A percentile compares a stretch with the other conserved stretches of the same genome.
These are phyloP conservation scores for Tapirus terrestris DNA, from an alignment of 2,113 vertebrate genomes.

Conservation along the genomic window DNA sequence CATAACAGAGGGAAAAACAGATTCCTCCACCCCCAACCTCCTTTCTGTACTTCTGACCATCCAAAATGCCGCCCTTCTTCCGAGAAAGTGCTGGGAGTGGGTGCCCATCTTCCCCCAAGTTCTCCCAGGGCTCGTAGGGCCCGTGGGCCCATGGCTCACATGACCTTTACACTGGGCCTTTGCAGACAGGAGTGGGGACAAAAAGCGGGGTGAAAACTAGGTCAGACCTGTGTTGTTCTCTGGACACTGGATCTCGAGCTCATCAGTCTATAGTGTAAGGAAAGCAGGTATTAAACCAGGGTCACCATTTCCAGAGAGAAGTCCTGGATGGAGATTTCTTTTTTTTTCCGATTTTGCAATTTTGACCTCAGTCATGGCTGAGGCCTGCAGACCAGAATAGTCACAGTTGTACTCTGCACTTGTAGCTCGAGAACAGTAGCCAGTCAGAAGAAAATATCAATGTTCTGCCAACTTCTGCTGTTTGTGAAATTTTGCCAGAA, in stretches of 20 bases:
- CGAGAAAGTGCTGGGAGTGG: neutral
- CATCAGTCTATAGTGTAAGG: neutral
- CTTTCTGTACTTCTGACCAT: neutral
- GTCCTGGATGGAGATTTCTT: neutral
- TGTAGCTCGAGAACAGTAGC: slow-evolving; percentile 67
- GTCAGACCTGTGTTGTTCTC: neutral
- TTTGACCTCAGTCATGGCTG: neutral
- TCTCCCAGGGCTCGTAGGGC: neutral
- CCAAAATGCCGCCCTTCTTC: neutral
- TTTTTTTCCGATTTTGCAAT: neutral
- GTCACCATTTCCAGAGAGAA: neutral
- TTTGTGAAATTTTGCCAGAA: slow-evolving; percentile 76
- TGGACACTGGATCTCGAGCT: neutral
- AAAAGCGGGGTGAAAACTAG: neutral
- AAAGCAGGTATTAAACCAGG: neutral
- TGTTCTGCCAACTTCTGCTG: slow-evolving; percentile 75
- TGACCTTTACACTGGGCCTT: neutral
- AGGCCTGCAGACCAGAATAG: neutral
- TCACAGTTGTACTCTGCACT: neutral
- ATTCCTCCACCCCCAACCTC: neutral
- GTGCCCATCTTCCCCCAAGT: neutral
- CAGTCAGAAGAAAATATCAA: slow-evolving; percentile 61
- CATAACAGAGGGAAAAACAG: neutral
- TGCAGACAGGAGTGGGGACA: neutral
- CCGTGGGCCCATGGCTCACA: neutral